These are phyloP conservation scores for Coracias cyanogaster DNA, from an alignment of 2,797 vertebrate species.

Conservation along the genomic window DNA sequence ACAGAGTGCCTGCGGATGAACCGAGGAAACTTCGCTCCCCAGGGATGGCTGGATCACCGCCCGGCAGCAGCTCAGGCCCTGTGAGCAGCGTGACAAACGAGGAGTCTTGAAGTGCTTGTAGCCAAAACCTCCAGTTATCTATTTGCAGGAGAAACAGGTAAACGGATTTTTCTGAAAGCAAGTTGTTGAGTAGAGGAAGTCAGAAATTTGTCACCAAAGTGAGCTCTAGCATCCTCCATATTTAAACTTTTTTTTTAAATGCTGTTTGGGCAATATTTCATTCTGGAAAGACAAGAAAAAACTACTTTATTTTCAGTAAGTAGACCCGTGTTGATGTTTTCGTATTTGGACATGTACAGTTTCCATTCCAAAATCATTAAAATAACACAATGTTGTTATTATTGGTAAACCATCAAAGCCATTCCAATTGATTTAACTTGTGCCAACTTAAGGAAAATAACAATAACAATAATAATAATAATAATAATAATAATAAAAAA, in stretches of 20 bases:
- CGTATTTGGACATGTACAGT: background rate
- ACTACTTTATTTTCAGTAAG: background rate
- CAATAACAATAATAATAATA: background rate
- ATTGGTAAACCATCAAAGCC: background rate
- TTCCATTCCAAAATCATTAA: background rate
- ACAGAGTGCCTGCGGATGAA: accelerated
- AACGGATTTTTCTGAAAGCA: background rate
- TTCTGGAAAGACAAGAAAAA: background rate
- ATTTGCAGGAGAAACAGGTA: background rate
- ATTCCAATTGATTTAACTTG: background rate
- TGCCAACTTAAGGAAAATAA: background rate
- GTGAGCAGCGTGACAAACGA: accelerated
- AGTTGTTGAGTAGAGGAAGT: background rate
- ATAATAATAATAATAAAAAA: background rate
- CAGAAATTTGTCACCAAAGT: background rate
- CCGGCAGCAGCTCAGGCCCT: background rate
- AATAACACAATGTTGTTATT: background rate
- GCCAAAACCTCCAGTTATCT: background rate
- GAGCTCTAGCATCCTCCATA: background rate
- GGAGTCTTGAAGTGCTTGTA: accelerated
- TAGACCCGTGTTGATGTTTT: background rate
- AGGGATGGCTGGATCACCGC: background rate
- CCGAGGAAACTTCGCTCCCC: background rate
- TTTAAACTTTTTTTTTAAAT: background rate
- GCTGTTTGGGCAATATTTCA: background rate